These are phyloP conservation scores for Hybognathus amarus DNA, from an alignment of 2,797 vertebrate species.

Conservation along the genomic window DNA sequence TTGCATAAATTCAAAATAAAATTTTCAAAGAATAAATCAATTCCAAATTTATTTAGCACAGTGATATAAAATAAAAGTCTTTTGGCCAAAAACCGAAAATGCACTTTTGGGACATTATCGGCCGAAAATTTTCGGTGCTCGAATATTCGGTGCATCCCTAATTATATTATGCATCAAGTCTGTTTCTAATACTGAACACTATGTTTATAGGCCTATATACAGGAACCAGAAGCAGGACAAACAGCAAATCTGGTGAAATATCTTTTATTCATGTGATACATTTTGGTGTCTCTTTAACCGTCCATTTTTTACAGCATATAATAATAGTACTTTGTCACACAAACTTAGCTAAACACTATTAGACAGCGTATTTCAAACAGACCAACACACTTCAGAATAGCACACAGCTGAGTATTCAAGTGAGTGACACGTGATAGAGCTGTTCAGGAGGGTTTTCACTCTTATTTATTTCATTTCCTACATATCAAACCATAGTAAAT, in stretches of 20 bases:
- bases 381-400: slow-evolving; percentile 87
- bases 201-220: neutral
- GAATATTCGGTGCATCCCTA: no score
- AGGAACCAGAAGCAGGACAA: neutral
- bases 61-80: no score
- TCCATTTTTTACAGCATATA: slow-evolving; percentile 89
- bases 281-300: slow-evolving; percentile 81
- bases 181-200: neutral
- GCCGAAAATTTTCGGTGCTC: no score
- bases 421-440: slow-evolving; percentile 81
- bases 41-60: no score
- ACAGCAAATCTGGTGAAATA: slow-evolving; percentile 81
- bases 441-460: slow-evolving; percentile 66
- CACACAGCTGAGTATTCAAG: slow-evolving; percentile 87
- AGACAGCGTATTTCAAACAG: slow-evolving; percentile 88
- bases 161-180: neutral
- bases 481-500: slow-evolving; percentile 69
- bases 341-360: slow-evolving; percentile 91
- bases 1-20: no score
- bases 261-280: slow-evolving; percentile 89
- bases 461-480: slow-evolving; percentile 71
- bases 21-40: no score
- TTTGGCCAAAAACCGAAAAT: no score
- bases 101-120: no score
- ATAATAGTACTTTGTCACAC: slow-evolving; percentile 90